Evolutionary conservation across 1,140 invertebrate species (phyloP).

Genomic region (Bacillus rossius): DNA sequence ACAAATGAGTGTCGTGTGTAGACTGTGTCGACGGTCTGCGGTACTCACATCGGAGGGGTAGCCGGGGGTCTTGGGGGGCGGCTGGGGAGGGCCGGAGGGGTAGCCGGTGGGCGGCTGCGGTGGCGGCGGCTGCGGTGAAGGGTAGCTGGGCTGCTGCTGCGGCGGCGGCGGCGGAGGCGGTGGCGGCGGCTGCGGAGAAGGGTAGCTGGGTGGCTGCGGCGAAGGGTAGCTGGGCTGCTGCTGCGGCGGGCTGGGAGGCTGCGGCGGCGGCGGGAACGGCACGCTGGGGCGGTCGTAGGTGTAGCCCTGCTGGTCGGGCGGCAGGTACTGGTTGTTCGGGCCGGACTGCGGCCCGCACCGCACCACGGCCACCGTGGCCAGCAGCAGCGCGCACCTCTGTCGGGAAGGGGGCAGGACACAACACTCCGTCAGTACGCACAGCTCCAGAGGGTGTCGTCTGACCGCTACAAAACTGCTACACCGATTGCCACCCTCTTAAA

Average conservation of each 20-base stretch:
- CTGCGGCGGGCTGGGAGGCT: neutral
- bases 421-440: no score
- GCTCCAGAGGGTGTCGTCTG: no score
- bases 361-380: neutral
- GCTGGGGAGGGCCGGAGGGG: no score
- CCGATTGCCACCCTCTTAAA: no score
- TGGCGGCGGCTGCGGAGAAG: neutral
- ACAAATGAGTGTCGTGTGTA: no score
- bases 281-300: slow-evolving; percentile 51
- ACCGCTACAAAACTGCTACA: no score
- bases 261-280: slow-evolving; percentile 42
- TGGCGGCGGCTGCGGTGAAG: slow-evolving; percentile 27
- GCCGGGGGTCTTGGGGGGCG: no score
- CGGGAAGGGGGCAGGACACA: no score
- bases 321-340: slow-evolving; percentile 15
- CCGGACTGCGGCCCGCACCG: neutral
- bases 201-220: neutral
- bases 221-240: neutral
- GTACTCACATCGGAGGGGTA: no score
- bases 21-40: no score
- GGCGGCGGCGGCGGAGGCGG: no score
- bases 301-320: slow-evolving; percentile 46
- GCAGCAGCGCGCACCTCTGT: neutral
- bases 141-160: no score
- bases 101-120: slow-evolving; percentile 12